Evolutionary conservation across 1,140 invertebrate genomes (phyloP), one percentile per base, ranked within the genome.

Genomic region (Dryas iulia): DNA sequence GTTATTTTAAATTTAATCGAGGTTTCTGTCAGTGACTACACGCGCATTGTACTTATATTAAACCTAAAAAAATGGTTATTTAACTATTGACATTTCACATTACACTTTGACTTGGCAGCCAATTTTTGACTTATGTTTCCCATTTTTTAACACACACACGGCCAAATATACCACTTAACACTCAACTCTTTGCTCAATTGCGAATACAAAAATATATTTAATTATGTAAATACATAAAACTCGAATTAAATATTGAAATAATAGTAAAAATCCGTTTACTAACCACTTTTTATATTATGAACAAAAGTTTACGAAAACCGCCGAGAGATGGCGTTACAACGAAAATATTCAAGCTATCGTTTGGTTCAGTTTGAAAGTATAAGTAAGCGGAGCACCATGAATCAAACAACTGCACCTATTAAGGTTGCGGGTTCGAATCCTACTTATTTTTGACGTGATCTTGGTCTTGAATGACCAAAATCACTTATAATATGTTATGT

Each of bases 361-460:
- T 47, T 47, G 39, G 39, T 47, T 47, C 14, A 10, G 14, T 47
- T 47, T 0, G 18, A 47, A 47, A 47, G 39, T 21, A 47, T 47
- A 47, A 21, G 6, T 21, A 47, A 2, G n/a, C 14, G 1, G 6
- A 21, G 6, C n/a, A 10, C 14, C 1, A n/a, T 10, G 1, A 18
- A 7, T 2, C 1, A 7, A 47, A 2, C 14, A 47, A 18, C 35
- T 47, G 35, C 35, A 47, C 35, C 35, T 47, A 47, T 8, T 18
- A 47, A 47, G 35, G 35, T 47, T 47, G 35, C 35, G 35, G 35
- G 35, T 47, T 47, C 35, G 35, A 47, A 47, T 47, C 35, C 35
- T 47, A 47, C 14, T 47, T 5, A 47, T 47, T 47, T 47, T 47
- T 47, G 35, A 12, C 35, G 35, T 47, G 35, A 21, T 47, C 35